Evolutionary conservation across 2,797 vertebrate species (phyloP), one percentile per base, ranked within the genome.

Genomic region (Gobio occitaniae): DNA sequence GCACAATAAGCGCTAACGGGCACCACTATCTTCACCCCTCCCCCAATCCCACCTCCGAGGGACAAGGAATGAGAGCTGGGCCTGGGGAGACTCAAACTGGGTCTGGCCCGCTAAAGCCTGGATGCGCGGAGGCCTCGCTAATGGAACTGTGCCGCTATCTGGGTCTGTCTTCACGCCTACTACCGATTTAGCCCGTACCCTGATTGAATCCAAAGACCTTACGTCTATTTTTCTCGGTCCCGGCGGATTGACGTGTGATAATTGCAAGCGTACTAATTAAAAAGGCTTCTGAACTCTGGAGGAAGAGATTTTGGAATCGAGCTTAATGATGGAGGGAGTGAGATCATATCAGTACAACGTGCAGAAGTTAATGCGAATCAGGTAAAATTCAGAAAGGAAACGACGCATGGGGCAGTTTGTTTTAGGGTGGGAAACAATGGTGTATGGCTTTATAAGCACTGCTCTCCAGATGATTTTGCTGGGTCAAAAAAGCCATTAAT

Each of bases 261-360:
- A 95, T 95, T 94, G 91, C 91, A 89, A 92, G 88, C 77, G 86
- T 84, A 93, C 90, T 93, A 95, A 95, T 95, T 95, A 95, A 94
- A 95, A 92, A 89, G 69, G 79, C 80, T 88, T 80, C 82, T 90
- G 90, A 92, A 92, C 91, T 91, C 88, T 86, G 90, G 88, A 89
- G 81, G 63, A 82, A 87, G 79, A 83, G 54, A 81, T 84, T 88
- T 88, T 65, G 41, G 85, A 86, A 56, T 48, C 3, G 66, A 77
- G 69, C 47, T 29, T 48, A 47, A 71, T 61, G 85, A 65, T 38
- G 52, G 72, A 47, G 44, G 52, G 63, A 47, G 47, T 17, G 50
- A 69, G 78, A 63, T 83, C 36, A 75, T 36, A 78, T 79, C 78
- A 86, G 66, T 66, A 83, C n/a, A 25, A 78, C 56, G 82, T 82